These are phyloP conservation scores for Chondrilla cf. caribensis DNA, from an alignment of 37 sponge, comb jelly and placozoan species.

Conservation along the genomic window DNA sequence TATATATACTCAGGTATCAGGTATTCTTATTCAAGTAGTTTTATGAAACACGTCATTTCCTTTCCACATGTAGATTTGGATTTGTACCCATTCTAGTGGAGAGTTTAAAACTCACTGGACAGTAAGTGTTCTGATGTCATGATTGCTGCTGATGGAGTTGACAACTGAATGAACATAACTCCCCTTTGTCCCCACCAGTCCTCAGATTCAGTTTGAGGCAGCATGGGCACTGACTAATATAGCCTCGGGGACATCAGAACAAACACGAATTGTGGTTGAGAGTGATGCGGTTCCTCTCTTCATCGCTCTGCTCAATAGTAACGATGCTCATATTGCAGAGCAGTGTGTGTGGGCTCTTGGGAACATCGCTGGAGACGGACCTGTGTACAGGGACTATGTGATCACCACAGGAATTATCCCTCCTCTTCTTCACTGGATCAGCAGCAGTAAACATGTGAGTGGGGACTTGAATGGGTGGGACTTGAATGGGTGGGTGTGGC, in stretches of 20 bases:
- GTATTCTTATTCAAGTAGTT: no score
- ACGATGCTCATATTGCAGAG: slow-evolving; percentile 63
- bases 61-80: slow-evolving; percentile 44
- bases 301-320: slow-evolving; percentile 56
- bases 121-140: slow-evolving; percentile 23
- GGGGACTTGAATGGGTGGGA: no score
- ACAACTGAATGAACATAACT: no score
- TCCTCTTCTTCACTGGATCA: slow-evolving; percentile 71
- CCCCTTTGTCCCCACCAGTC: no score
- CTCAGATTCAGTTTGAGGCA: slow-evolving; percentile 90
- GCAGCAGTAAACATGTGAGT: slow-evolving; percentile 56
- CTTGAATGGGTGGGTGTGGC: background rate
- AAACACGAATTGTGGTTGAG: slow-evolving; percentile 79
- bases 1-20: background rate
- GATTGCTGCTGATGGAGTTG: background rate
- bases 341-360: slow-evolving; percentile 97
- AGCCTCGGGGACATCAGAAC: slow-evolving; percentile 90
- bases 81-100: slow-evolving; percentile 80
- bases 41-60: no score
- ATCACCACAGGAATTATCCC: slow-evolving; percentile 76
- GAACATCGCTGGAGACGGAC: slow-evolving; percentile 87
- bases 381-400: slow-evolving; percentile 83
- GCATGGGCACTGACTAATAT: slow-evolving; percentile 98
- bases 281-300: slow-evolving; percentile 85
- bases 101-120: slow-evolving; percentile 39